Evolutionary conservation across 2,797 vertebrate genomes (phyloP).

Genomic region (Pseudomugil tenellus): DNA sequence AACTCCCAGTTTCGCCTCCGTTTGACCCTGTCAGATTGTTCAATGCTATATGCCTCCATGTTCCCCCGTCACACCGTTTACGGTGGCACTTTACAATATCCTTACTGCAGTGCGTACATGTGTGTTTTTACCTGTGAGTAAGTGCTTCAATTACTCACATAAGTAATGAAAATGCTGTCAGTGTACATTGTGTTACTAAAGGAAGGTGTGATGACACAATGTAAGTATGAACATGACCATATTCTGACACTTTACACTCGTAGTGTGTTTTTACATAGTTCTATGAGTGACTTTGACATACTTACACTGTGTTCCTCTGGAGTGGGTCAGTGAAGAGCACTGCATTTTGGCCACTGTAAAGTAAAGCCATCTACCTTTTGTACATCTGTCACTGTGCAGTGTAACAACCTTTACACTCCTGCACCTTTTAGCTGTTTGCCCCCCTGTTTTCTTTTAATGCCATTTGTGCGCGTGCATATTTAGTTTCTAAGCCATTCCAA

Average conservation of each 20-base stretch:
- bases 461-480: conserved; percentile 18
- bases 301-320: conserved; percentile 52
- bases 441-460: conserved; percentile 33
- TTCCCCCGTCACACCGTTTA: conserved; percentile 35
- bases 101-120: conserved; percentile 39
- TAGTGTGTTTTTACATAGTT: conserved; percentile 52
- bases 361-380: conserved; percentile 26
- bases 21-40: conserved; percentile 48
- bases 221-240: conserved; percentile 39
- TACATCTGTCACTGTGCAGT: conserved; percentile 44
- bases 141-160: conserved; percentile 52
- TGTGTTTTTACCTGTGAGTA: conserved; percentile 38
- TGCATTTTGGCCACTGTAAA: conserved; percentile 41
- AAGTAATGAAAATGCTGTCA: conserved; percentile 49
- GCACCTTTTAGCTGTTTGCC: conserved; percentile 49
- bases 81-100: conserved; percentile 38
- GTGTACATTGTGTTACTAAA: conserved; percentile 19
- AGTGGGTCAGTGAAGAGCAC: conserved; percentile 21
- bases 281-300: conserved; percentile 20
- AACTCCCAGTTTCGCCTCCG: conserved; percentile 57
- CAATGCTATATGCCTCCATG: conserved; percentile 62
- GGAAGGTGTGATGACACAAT: conserved; percentile 55
- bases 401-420: conserved; percentile 49
- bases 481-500: conserved; percentile 58
- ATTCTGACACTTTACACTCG: conserved; percentile 54